Evolutionary conservation across 2,888 invertebrate genomes (phyloP).

Genomic region (Actias luna): DNA sequence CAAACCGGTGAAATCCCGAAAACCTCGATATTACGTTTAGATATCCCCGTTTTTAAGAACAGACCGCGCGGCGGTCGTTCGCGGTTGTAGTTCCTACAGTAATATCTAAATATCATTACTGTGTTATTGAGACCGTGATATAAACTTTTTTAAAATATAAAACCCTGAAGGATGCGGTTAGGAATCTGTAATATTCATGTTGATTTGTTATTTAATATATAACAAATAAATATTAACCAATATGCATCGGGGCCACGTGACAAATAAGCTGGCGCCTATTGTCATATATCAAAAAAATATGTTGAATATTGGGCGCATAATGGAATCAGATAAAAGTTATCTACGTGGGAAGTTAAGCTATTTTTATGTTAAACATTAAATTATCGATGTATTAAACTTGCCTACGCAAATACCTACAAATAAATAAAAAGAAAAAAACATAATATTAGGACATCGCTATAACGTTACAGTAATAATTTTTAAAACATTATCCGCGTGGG

Average conservation of each 20-base stretch:
- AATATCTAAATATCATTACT: slow-evolving; percentile 12
- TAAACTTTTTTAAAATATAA: slow-evolving; percentile 11
- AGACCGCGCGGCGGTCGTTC: slow-evolving; percentile 17
- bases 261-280: neutral
- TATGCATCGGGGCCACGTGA: neutral
- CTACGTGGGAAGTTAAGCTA: no score
- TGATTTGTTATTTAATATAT: neutral
- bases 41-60: slow-evolving; percentile 29
- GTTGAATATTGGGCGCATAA: no score
- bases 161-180: neutral
- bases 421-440: neutral
- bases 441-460: neutral
- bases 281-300: no score
- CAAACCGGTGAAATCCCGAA: slow-evolving; percentile 9
- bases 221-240: neutral
- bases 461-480: neutral
- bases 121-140: slow-evolving; percentile 8
- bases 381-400: neutral
- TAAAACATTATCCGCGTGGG: neutral
- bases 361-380: neutral
- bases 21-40: slow-evolving; percentile 11
- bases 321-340: no score
- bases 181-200: neutral
- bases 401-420: neutral
- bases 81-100: slow-evolving; percentile 23